Conservation (phyloP, 2,797 vertebrate species). For the Oreochromis grahami region DNA sequence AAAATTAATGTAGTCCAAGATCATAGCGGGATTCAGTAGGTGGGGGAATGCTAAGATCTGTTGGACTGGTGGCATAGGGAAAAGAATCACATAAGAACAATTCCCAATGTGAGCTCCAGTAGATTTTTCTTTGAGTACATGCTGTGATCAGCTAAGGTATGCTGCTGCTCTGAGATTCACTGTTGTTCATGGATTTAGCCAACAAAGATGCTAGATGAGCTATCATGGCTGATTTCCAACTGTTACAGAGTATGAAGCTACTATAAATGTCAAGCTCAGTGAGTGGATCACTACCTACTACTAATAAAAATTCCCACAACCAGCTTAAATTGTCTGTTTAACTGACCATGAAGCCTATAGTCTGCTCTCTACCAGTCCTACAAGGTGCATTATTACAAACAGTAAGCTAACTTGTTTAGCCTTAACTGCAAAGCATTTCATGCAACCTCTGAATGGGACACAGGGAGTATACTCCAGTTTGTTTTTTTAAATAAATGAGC, state of each 20-base stretch:
- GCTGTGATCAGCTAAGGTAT: background rate
- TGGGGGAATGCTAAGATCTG: background rate
- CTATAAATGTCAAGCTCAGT: background rate
- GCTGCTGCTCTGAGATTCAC: background rate
- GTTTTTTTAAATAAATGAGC: background rate
- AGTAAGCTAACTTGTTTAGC: background rate
- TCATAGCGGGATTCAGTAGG: background rate
- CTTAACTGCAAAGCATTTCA: background rate
- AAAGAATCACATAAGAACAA: background rate
- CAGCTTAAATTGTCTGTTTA: background rate
- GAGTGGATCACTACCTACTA: background rate
- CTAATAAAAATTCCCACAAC: background rate
- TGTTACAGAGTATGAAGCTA: background rate
- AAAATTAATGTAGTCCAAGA: background rate
- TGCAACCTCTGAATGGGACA: background rate
- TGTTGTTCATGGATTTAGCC: background rate
- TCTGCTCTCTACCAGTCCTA: background rate
- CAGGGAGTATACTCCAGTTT: background rate
- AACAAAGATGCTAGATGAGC: background rate
- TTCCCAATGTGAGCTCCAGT: background rate
- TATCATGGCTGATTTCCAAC: background rate
- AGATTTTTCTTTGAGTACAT: background rate
- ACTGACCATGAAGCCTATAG: background rate
- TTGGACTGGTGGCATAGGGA: background rate
- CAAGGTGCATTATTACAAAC: rapidly evolving